These are phyloP conservation scores for Enteromius treurensis DNA, from an alignment of 2,797 vertebrate genomes.

Conservation along the genomic window DNA sequence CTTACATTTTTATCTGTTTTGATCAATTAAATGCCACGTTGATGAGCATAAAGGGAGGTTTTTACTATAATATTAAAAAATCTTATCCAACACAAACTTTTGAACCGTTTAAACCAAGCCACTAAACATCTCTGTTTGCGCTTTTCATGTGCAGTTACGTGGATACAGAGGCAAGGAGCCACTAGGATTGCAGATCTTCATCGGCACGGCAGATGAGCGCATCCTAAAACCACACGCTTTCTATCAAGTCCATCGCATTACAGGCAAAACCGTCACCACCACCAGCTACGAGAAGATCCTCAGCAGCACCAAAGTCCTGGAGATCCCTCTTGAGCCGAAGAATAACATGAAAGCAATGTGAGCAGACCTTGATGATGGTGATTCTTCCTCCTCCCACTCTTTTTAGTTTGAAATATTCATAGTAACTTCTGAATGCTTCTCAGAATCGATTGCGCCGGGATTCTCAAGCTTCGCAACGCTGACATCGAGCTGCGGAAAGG, in stretches of 20 bases:
- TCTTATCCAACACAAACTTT: not conserved
- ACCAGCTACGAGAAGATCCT: constrained; percentile 96
- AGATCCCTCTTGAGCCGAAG: constrained; percentile 96
- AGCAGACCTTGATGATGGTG: constrained; percentile 62
- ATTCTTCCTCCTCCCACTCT: not conserved
- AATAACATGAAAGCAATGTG: constrained; percentile 99
- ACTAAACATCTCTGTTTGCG: not conserved
- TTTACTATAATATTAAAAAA: not conserved
- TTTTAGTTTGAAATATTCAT: not conserved
- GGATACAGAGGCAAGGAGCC: constrained; percentile 96
- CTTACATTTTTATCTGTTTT: not conserved
- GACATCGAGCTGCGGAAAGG: constrained; percentile 98
- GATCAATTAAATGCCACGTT: not conserved
- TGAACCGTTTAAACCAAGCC: not conserved
- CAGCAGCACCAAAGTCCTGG: constrained; percentile 93
- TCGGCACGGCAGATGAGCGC: constrained; percentile 94
- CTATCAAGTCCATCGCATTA: constrained; percentile 98
- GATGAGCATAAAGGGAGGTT: not conserved
- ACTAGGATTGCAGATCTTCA: constrained; percentile 96
- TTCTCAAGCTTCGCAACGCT: constrained; percentile 94
- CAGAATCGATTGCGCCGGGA: constrained; percentile 97
- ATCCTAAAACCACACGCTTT: constrained; percentile 98
- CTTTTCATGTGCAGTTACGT: constrained; percentile 81
- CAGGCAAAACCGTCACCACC: constrained; percentile 97
- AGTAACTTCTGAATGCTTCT: not conserved